Conservation (phyloP, 2,797 vertebrate genomes). For the Percopsis omiscomaycus region DNA sequence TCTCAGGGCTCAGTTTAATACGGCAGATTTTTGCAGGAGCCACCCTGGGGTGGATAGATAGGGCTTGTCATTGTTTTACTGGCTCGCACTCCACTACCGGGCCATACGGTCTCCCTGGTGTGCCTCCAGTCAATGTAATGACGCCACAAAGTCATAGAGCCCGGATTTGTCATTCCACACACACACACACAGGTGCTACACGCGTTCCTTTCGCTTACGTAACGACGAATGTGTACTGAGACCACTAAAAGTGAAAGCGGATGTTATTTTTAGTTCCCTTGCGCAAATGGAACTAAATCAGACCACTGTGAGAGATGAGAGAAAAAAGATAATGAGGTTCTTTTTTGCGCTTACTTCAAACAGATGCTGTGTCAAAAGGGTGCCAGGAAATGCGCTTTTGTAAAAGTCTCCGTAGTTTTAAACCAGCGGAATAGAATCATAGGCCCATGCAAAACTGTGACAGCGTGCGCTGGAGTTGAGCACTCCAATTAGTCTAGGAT, state of each 20-base stretch:
- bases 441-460: constrained; percentile 12
- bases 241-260: constrained; percentile 23
- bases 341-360: constrained; percentile 21
- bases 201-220: constrained; percentile 34
- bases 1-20: constrained; percentile 73
- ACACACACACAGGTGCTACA: constrained; percentile 9
- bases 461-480: constrained; percentile 18
- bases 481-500: constrained; percentile 46
- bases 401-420: constrained; percentile 11
- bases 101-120: constrained; percentile 56
- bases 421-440: constrained; percentile 29
- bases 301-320: constrained; percentile 32
- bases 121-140: constrained; percentile 51
- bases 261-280: constrained; percentile 32
- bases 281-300: constrained; percentile 42
- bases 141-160: constrained; percentile 49
- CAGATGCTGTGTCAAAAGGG: constrained; percentile 27
- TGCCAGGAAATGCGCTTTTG: constrained; percentile 31
- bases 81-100: constrained; percentile 59
- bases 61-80: constrained; percentile 73
- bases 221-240: constrained; percentile 26
- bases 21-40: constrained; percentile 59
- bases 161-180: constrained; percentile 61
- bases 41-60: constrained; percentile 74
- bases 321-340: constrained; percentile 33